Evolutionary conservation across 2,797 vertebrate genomes (phyloP).

Genomic region (Graptemys geographica): DNA sequence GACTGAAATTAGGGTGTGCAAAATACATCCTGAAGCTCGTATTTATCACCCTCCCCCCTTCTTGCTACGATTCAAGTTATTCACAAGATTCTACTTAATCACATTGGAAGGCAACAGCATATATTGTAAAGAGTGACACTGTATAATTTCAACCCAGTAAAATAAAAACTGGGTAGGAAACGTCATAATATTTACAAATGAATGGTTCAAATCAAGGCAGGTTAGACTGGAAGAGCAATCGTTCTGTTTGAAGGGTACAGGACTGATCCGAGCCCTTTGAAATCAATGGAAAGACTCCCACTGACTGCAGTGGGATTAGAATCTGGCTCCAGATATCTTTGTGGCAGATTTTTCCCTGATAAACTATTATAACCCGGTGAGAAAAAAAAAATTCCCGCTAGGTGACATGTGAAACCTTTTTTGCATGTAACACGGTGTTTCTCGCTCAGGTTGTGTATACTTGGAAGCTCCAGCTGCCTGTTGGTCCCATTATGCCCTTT

Average conservation of each 20-base stretch:
- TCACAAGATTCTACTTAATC: neutral
- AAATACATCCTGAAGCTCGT: neutral
- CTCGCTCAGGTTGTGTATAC: neutral
- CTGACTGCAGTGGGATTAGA: neutral
- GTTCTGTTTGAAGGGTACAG: neutral
- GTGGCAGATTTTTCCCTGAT: fast-evolving
- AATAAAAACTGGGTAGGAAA: neutral
- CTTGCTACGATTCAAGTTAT: neutral
- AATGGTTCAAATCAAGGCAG: neutral
- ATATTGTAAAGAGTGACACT: neutral
- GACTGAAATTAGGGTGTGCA: neutral
- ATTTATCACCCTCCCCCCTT: neutral
- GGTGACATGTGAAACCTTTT: neutral
- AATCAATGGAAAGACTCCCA: neutral
- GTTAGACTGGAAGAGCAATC: neutral
- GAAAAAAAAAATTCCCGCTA: neutral
- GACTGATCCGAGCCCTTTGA: neutral
- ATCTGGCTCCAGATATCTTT: neutral
- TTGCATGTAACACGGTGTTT: neutral
- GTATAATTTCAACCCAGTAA: neutral
- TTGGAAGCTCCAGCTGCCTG: neutral
- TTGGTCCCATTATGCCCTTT: neutral
- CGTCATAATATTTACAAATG: neutral
- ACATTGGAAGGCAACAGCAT: neutral
- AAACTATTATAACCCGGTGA: neutral